Percentiles rank a stretch among this genome's conserved stretches.
These are phyloP conservation scores for Empidonax traillii DNA, from an alignment of 2,113 vertebrate genomes.

Conservation along the genomic window DNA sequence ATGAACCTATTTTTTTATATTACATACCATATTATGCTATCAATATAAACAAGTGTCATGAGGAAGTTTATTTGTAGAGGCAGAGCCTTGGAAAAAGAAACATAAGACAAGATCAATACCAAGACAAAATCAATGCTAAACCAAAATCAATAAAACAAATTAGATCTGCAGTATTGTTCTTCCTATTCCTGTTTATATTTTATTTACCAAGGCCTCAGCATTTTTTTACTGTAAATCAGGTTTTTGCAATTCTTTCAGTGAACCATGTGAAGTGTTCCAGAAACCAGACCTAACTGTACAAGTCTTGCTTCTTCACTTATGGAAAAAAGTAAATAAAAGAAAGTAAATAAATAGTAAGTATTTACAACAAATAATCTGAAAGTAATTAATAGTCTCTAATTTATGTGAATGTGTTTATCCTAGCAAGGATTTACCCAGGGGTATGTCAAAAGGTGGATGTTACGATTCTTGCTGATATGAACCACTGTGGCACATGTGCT, in stretches of 20 bases:
- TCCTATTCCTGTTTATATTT: neutral
- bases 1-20: neutral
- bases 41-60: neutral
- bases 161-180: neutral
- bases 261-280: neutral
- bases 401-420: neutral
- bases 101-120: neutral
- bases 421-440: neutral
- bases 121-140: conserved; percentile 30
- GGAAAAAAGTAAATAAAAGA: neutral
- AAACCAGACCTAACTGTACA: neutral
- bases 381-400: neutral
- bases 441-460: neutral
- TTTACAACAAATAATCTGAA: neutral
- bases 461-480: neutral
- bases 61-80: neutral
- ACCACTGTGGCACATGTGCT: neutral
- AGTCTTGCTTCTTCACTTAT: neutral
- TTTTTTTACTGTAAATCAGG: neutral
- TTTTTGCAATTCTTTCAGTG: neutral
- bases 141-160: conserved; percentile 17
- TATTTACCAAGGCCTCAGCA: neutral
- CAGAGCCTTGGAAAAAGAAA: neutral
- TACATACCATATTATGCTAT: neutral
- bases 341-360: neutral